These are phyloP conservation scores for Diceros bicornis DNA, from an alignment of 2,797 vertebrate genomes.

Conservation along the genomic window DNA sequence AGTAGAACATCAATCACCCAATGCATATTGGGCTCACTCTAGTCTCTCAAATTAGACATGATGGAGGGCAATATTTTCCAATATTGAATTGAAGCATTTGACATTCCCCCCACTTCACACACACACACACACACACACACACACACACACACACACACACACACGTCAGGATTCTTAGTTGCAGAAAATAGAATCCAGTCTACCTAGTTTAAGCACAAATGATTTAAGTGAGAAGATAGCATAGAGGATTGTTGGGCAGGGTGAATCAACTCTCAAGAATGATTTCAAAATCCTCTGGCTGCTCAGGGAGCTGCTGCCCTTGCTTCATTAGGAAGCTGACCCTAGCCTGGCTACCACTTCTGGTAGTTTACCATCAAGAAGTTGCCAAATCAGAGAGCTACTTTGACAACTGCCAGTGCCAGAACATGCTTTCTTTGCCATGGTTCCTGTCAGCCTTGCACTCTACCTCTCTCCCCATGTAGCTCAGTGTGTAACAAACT, in stretches of 20 bases:
- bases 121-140: neutral
- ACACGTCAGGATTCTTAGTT: neutral
- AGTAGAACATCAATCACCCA: neutral
- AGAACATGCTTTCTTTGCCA: neutral
- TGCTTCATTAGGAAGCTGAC: neutral
- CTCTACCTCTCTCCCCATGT: neutral
- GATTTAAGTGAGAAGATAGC: neutral
- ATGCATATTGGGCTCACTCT: neutral
- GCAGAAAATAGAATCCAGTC: neutral
- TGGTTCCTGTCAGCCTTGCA: neutral
- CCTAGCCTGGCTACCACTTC: neutral
- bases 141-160: neutral
- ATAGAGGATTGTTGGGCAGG: neutral
- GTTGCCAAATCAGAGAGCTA: neutral
- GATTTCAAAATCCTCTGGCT: neutral
- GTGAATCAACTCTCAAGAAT: neutral
- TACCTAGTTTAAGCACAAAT: neutral
- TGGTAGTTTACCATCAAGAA: neutral
- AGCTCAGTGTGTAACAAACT: neutral
- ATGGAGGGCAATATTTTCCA: neutral
- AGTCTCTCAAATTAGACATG: neutral
- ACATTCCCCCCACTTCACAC: too few species aligned
- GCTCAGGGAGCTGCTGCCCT: neutral
- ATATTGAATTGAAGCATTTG: constrained; percentile 13
- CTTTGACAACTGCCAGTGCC: neutral